Evolutionary conservation across 2,797 vertebrate species (phyloP), one percentile per base, ranked within the genome.

Genomic region (Rousettus madagascariensis): DNA sequence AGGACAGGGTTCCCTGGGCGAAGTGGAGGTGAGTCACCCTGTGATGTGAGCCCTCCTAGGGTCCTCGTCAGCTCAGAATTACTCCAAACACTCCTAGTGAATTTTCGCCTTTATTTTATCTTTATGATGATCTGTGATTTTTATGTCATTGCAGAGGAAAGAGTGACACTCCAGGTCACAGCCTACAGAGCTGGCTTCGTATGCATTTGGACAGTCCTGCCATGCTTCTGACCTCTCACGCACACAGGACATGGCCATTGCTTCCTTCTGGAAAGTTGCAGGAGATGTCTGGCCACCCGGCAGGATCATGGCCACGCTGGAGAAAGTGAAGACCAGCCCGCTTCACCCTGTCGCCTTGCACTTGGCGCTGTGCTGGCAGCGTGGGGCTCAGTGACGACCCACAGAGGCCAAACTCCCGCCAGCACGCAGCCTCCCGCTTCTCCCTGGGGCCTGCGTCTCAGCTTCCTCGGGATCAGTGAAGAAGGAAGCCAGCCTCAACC

Each of bases 401-500:
- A 46, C 16, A 26, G 24, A 75, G 82, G 43, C 79, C 71, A 92
- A 63, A 90, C 41, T 80, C 65, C 82, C 72, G 84, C 94, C 41
- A 69, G 75, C 13, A 84, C 57, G 72, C 28, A 5, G 51, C 19
- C 77, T 71, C 78, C 89, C 1, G 20, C 26, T 57, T 71, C 69
- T 69, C 43, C 13, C 85, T 78, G 3, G 12, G 78, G 72, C 53
- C 87, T 36, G n/a, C 24, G 17, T 46, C 86, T 43, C 59, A 28
- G 88, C 80, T 86, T 96, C 92, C 97, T 94, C 20, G 3, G 10
- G 19, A 77, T 90, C 26, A 41, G 51, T 8, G 84, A 71, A 89
- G 91, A 88, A 94, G 92, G 96, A 97, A 95, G 94, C 78, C 57
- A 13, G 41, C 59, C 28, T 46, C 7, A 71, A 95, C 88, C 96